Evolutionary conservation across 2,797 vertebrate species (phyloP).

Genomic region (Gadopsis bispinosus): DNA sequence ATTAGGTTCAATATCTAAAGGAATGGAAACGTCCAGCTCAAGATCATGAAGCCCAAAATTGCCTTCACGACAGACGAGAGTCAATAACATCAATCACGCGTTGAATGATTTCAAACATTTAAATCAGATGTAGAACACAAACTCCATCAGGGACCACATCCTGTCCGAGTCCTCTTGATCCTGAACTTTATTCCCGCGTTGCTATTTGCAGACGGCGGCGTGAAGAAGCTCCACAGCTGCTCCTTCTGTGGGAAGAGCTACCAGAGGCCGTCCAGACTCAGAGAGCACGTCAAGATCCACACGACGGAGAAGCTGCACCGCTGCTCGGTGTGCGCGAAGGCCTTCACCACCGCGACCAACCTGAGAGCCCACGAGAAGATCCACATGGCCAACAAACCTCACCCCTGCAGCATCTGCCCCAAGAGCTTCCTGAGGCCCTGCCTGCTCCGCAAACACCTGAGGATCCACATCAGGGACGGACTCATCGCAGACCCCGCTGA

Average conservation of each 20-base stretch:
- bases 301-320: slow-evolving; percentile 3
- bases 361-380: slow-evolving; percentile 48
- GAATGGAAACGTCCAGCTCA: too few relatives aligned
- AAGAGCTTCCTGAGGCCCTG: slow-evolving; percentile 65
- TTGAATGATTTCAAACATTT: too few relatives aligned
- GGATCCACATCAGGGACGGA: slow-evolving; percentile 58
- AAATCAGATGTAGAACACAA: neutral
- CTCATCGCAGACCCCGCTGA: slow-evolving; percentile 30
- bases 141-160: neutral
- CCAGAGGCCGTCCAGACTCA: neutral
- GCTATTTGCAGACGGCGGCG: neutral
- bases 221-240: slow-evolving; percentile 35
- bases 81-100: too few relatives aligned
- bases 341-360: slow-evolving; percentile 6
- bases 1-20: too few relatives aligned
- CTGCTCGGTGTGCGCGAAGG: slow-evolving; percentile 35
- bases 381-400: slow-evolving; percentile 30
- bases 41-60: too few relatives aligned
- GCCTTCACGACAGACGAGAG: too few relatives aligned
- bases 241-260: slow-evolving; percentile 43
- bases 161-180: neutral
- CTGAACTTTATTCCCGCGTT: neutral
- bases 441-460: slow-evolving; percentile 68
- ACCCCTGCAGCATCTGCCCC: slow-evolving; percentile 66
- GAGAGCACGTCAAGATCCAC: slow-evolving; percentile 35